Evolutionary conservation across 1,140 invertebrate species (phyloP), one percentile per base, ranked within the genome.

Genomic region (Drosophila saltans): DNA sequence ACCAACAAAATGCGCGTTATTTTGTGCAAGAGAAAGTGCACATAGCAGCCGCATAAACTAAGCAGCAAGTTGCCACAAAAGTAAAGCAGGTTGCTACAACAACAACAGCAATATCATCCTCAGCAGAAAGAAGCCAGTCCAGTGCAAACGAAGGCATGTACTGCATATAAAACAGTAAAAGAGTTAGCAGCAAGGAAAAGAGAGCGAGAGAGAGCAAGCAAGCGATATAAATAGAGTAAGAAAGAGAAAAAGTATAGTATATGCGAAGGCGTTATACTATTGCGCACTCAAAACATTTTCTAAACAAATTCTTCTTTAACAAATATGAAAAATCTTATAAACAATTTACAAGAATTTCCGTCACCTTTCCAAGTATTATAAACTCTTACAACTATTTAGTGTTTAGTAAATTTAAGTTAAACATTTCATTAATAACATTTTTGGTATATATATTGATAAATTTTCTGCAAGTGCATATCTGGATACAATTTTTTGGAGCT

Each of bases 1-100:
- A 67, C 16, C 83, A 83, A 76, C 83, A 78, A 72, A 73, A 89
- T 75, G 83, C 70, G 78, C 79, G 78, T 73, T 83, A 84, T 83
- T 84, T 83, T 83, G 82, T 66, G 62, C 59, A 36, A 40, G 70
- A 9, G 41, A 26, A 57, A 55, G 62, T 56, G 40, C 65, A 64
- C 55, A 73, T 24, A 59, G 48, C 64, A 80, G 61, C 41, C 64
- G 41, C 65, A 66, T 75, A 76, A 70, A 74, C 65, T 66, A 76
- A 66, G 78, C 70, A 78, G 81, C 71, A 75, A 72, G 81, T 68
- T 65, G 81, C 77, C 77, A 74, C 81, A 77, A 77, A 83, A 83
- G 66, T 64, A 80, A 83, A 69, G 69, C 69, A 78, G 79, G 73
- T 78, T 80, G 79, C 79, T 67, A 59, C 73, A 76, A 69, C 71